Evolutionary conservation across 2,797 vertebrate genomes (phyloP), one percentile per base, ranked within the genome.

Genomic region (Mormyrops attenuatus): DNA sequence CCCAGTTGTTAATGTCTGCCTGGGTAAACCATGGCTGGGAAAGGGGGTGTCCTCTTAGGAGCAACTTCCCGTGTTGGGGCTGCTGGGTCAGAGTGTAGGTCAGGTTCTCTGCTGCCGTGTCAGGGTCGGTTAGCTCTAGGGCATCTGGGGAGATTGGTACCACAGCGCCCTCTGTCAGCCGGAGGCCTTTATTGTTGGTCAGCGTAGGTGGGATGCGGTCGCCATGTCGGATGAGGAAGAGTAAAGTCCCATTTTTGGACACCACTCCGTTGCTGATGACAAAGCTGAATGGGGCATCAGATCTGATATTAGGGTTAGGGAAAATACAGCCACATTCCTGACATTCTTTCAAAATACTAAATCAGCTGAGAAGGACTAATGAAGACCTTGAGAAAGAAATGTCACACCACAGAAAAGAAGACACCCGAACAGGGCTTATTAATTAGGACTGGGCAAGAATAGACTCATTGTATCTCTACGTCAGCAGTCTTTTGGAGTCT

Each of bases 121-220:
- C 94, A 0, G 95, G 94, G 92, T 96, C 95, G 0, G 87, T 93
- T 87, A 96, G 94, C 89, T 93, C 92, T 92, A 97, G 94, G 44
- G 92, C 73, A 15, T 94, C 91, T 1, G 88, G 0, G 13, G 91
- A 92, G 91, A 96, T 93, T 88, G 93, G 89, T 88, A 89, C 90
- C 0, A 57, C 90, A 60, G 92, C 9, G 0, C 93, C 93, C 49
- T 95, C 94, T 52, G 91, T 89, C 88, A 95, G 88, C 50, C 87
- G 94, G 49, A 95, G 92, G 87, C 94, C 96, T 13, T 92, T 88
- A 86, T 97, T 96, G 57, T 0, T 89, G 49, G 34, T 85, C 15
- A 97, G 91, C 0, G 94, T 92, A 0, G 95, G 94, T 1, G 93
- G 93, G 90, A 95, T 94, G 55, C 93, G 94, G 91, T 94, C 94